phyloP scores from a whole-genome alignment of 2,888 invertebrate species.

The Lottia gigantea region DNA sequence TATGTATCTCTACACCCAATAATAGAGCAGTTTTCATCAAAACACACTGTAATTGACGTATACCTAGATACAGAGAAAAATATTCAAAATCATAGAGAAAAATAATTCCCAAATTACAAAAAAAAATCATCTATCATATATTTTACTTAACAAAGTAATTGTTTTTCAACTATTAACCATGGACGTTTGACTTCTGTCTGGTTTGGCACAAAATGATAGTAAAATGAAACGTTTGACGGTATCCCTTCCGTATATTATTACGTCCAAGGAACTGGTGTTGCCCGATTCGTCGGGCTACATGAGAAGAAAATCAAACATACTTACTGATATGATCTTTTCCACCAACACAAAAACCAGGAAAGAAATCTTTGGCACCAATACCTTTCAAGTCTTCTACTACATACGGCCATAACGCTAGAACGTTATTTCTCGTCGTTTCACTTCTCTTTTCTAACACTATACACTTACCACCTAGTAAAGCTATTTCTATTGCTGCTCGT shows the following conservation, averaged over 20 bases:
- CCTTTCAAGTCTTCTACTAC: slow-evolving; percentile 94
- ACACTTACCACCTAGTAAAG: slow-evolving; percentile 93
- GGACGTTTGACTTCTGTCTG: no score
- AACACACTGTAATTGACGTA: slow-evolving; percentile 94
- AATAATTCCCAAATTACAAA: no score
- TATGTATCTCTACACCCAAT: slow-evolving; percentile 94
- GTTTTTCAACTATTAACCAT: no score
- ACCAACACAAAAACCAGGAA: slow-evolving; percentile 99
- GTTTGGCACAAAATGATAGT: no score
- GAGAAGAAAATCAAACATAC: no score
- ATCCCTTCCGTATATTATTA: no score
- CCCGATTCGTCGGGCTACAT: no score
- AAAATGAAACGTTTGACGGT: no score
- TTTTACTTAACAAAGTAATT: no score
- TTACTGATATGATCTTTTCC: slow-evolving; percentile 96
- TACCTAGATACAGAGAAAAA: slow-evolving; percentile 71
- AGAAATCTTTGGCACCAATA: slow-evolving; percentile 97
- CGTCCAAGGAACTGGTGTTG: no score
- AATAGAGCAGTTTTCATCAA: slow-evolving; percentile 93
- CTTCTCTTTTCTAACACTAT: slow-evolving; percentile 93
- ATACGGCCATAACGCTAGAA: slow-evolving; percentile 97
- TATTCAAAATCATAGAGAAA: background rate
- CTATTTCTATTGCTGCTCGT: slow-evolving; percentile 94
- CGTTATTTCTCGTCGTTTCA: slow-evolving; percentile 81
- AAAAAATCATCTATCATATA: no score